These are phyloP conservation scores for Dipodomys ordii DNA, from an alignment of 2,113 vertebrate genomes.

Conservation along the genomic window DNA sequence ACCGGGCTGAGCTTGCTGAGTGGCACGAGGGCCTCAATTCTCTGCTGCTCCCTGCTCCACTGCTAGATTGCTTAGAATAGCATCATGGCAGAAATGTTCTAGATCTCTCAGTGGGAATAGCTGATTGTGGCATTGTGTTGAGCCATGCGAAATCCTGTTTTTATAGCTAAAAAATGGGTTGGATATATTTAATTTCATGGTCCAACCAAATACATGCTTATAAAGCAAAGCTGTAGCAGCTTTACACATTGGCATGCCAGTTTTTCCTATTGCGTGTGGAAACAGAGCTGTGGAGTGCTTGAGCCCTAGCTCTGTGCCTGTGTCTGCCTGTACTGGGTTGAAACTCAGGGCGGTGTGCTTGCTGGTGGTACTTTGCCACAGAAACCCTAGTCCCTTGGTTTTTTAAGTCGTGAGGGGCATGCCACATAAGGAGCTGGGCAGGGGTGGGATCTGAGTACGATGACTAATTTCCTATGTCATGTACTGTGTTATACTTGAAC, in stretches of 20 bases:
- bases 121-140: not conserved
- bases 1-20: no score
- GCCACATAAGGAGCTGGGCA: fast-evolving
- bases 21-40: not conserved
- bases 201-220: fast-evolving
- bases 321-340: no score
- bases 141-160: fast-evolving
- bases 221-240: fast-evolving
- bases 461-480: not conserved
- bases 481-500: not conserved
- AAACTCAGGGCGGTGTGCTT: no score
- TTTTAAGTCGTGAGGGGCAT: not conserved
- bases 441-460: fast-evolving
- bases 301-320: not conserved
- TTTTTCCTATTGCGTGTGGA: not conserved
- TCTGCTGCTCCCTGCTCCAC: not conserved
- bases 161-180: not conserved
- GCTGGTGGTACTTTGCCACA: no score
- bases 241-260: not conserved
- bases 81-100: not conserved
- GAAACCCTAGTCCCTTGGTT: no score
- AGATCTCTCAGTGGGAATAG: not conserved
- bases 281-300: fast-evolving
- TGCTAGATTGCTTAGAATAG: not conserved
- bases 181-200: not conserved